Percentiles rank a stretch among this genome's conserved stretches.
Evolutionary conservation across 2,888 invertebrate species (phyloP).

Genomic region (Napeogenes sylphis): DNA sequence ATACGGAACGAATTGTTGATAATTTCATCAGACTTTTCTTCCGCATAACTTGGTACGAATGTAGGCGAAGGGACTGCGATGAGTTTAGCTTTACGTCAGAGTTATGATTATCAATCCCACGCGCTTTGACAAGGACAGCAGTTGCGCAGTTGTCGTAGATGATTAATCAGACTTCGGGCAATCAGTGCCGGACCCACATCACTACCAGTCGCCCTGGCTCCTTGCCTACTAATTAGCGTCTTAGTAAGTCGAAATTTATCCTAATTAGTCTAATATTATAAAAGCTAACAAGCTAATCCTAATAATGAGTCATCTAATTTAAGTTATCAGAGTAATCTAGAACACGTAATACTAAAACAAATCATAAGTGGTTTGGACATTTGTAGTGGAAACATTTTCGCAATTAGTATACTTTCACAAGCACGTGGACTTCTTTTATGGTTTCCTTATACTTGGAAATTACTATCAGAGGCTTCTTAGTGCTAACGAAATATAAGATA

Average conservation of each 20-base stretch:
- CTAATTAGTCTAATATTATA: neutral
- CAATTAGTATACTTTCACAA: no score
- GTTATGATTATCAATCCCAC: constrained; percentile 68
- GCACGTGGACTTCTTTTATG: no score
- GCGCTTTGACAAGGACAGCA: constrained; percentile 61
- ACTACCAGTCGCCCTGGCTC: constrained; percentile 44
- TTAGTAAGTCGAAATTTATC: constrained; percentile 3
- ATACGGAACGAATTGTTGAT: neutral
- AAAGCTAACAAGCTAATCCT: neutral
- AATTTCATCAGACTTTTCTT: constrained; percentile 30
- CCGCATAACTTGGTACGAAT: constrained; percentile 29
- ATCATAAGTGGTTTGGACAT: no score
- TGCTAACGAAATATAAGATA: no score
- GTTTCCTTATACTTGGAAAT: no score
- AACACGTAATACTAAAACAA: no score
- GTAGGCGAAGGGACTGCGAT: constrained; percentile 48
- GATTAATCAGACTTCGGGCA: constrained; percentile 63
- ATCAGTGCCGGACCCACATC: constrained; percentile 68
- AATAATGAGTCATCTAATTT: no score
- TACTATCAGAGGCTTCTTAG: no score
- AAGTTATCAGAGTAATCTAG: no score
- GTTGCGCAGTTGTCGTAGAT: constrained; percentile 71
- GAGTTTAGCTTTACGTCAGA: constrained; percentile 45
- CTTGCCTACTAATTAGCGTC: neutral
- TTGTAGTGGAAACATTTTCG: no score